These are phyloP conservation scores for Drosophila phalerata DNA, from an alignment of 2,888 invertebrate species.

Conservation along the genomic window DNA sequence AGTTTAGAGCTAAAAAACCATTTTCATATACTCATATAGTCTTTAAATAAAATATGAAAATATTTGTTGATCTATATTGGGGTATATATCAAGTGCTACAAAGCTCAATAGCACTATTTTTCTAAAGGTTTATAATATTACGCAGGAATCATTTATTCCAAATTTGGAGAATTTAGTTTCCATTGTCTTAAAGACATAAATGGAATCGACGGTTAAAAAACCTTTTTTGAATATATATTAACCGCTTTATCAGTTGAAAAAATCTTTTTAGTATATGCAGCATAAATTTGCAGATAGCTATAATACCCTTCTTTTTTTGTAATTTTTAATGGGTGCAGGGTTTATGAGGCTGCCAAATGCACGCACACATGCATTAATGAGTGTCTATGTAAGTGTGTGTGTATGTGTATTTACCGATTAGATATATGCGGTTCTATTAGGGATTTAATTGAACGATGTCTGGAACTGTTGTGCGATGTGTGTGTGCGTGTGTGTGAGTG, in stretches of 20 bases:
- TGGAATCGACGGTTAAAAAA: background rate
- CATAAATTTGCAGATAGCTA: background rate
- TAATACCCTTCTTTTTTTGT: background rate
- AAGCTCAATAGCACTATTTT: too few species aligned
- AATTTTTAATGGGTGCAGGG: conserved; percentile 12
- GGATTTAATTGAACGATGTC: conserved; percentile 13
- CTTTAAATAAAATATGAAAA: too few species aligned
- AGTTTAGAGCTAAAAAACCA: too few species aligned
- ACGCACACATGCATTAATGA: conserved; percentile 10
- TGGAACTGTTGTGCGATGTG: background rate
- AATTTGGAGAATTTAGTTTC: background rate
- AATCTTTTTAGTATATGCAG: background rate
- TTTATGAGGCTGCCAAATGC: conserved; percentile 47
- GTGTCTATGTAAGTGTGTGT: background rate
- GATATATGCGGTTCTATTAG: conserved; percentile 21
- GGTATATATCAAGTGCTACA: background rate
- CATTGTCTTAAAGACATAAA: background rate
- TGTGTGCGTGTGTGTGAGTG: conserved; percentile 6
- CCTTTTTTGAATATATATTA: background rate
- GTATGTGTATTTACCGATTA: conserved; percentile 8
- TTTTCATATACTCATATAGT: too few species aligned
- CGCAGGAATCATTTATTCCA: background rate
- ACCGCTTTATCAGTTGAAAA: background rate
- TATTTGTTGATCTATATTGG: background rate
- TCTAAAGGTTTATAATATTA: too few species aligned